These are phyloP conservation scores for Choloepus hoffmanni DNA, from an alignment of 2,113 vertebrate genomes.

Conservation along the genomic window DNA sequence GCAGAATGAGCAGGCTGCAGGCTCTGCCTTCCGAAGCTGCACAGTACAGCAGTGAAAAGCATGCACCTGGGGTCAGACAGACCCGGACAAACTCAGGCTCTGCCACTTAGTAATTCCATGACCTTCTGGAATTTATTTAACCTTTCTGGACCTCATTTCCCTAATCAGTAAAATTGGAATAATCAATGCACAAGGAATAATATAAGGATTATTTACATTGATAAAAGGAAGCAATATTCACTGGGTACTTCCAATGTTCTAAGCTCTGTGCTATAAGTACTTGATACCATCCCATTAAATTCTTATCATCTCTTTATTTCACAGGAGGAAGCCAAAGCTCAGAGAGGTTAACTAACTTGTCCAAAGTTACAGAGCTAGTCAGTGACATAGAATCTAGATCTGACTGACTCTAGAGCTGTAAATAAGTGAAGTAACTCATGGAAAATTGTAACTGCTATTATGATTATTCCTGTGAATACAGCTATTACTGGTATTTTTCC, in stretches of 20 bases:
- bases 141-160: background rate
- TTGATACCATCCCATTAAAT: slow-evolving; percentile 17
- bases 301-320: background rate
- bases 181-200: background rate
- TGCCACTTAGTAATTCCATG: background rate
- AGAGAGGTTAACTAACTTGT: background rate
- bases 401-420: background rate
- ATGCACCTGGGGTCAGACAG: background rate
- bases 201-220: slow-evolving; percentile 18
- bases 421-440: background rate
- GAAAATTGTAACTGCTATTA: background rate
- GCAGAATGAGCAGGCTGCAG: rapidly evolving
- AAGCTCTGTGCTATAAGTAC: background rate
- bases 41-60: background rate
- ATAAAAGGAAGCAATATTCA: background rate
- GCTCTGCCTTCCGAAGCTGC: background rate
- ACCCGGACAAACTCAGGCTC: background rate
- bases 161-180: background rate
- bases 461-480: background rate
- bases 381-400: background rate
- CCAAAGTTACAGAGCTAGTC: background rate
- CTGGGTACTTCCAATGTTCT: background rate
- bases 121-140: background rate
- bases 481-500: background rate
- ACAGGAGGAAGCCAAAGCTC: background rate